A percentile compares a stretch with the other conserved stretches of the same genome.
phyloP scores from a whole-genome alignment of 2,113 vertebrate genomes.

The Gobius niger region DNA sequence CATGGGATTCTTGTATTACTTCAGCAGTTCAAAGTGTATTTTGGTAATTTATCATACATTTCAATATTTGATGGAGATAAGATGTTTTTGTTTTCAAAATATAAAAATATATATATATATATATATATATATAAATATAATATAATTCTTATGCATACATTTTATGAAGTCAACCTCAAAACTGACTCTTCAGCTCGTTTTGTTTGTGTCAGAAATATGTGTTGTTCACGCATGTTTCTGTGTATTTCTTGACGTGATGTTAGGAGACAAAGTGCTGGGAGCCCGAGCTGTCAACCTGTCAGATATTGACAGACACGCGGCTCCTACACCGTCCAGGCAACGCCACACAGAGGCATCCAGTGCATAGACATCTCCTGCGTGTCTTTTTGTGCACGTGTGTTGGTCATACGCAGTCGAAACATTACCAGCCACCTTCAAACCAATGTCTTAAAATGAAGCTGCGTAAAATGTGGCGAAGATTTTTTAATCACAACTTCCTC shows the following conservation, averaged over 20 bases:
- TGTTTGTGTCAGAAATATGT: slow-evolving; percentile 25
- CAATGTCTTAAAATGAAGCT: too few species aligned
- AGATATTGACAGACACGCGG: slow-evolving; percentile 95
- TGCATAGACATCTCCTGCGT: slow-evolving; percentile 19
- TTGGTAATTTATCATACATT: too few species aligned
- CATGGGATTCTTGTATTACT: too few species aligned
- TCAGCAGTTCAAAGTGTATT: too few species aligned
- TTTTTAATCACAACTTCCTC: too few species aligned
- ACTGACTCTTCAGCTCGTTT: slow-evolving; percentile 28
- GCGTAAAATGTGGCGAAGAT: too few species aligned
- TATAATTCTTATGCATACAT: neutral
- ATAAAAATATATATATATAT: too few species aligned
- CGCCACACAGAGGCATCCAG: slow-evolving; percentile 59
- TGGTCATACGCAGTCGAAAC: slow-evolving; percentile 85
- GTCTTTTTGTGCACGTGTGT: slow-evolving; percentile 39
- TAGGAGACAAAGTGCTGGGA: slow-evolving; percentile 96
- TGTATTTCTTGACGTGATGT: slow-evolving; percentile 85
- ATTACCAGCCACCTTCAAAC: slow-evolving; percentile 19
- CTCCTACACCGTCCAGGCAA: slow-evolving; percentile 88
- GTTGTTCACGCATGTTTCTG: slow-evolving; percentile 19
- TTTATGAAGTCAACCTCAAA: slow-evolving; percentile 3
- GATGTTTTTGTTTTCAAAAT: too few species aligned
- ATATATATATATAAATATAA: neutral
- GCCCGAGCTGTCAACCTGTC: slow-evolving; percentile 93
- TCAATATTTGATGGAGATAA: too few species aligned